These are phyloP conservation scores for Muscina levida DNA, from an alignment of 2,888 invertebrate species.

Conservation along the genomic window DNA sequence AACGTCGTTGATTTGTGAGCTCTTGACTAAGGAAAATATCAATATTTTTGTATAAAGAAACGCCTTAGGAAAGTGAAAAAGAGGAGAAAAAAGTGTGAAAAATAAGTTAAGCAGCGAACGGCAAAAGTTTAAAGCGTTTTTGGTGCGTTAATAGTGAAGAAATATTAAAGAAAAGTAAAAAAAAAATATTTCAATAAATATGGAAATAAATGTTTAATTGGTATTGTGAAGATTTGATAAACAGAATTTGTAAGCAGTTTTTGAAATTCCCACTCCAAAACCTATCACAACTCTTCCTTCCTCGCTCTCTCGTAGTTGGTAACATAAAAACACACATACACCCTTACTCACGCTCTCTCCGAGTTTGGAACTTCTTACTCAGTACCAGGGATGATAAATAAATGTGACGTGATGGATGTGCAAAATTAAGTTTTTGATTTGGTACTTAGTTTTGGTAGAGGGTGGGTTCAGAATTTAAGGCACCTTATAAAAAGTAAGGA, in stretches of 20 bases:
- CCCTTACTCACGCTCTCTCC: background rate
- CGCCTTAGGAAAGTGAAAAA: slow-evolving; percentile 59
- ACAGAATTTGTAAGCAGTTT: background rate
- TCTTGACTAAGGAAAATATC: slow-evolving; percentile 14
- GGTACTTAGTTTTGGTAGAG: too few relatives aligned
- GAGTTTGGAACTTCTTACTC: background rate
- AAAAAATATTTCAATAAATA: background rate
- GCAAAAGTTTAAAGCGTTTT: background rate
- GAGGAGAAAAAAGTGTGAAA: too few relatives aligned
- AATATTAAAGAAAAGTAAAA: background rate
- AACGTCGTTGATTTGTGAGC: background rate
- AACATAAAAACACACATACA: background rate
- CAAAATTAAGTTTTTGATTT: too few relatives aligned
- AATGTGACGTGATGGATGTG: too few relatives aligned
- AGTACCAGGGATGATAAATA: background rate
- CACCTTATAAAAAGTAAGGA: too few relatives aligned
- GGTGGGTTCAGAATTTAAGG: too few relatives aligned
- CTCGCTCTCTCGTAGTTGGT: background rate
- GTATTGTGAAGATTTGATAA: background rate
- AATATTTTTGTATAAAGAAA: slow-evolving; percentile 61
- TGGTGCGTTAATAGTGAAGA: background rate
- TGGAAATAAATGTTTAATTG: background rate
- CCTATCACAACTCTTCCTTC: too few relatives aligned
- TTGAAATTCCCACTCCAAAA: too few relatives aligned
- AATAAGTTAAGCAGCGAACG: background rate